Evolutionary conservation across 1,140 invertebrate genomes (phyloP), one percentile per base, ranked within the genome.

Genomic region (Atta cephalotes): DNA sequence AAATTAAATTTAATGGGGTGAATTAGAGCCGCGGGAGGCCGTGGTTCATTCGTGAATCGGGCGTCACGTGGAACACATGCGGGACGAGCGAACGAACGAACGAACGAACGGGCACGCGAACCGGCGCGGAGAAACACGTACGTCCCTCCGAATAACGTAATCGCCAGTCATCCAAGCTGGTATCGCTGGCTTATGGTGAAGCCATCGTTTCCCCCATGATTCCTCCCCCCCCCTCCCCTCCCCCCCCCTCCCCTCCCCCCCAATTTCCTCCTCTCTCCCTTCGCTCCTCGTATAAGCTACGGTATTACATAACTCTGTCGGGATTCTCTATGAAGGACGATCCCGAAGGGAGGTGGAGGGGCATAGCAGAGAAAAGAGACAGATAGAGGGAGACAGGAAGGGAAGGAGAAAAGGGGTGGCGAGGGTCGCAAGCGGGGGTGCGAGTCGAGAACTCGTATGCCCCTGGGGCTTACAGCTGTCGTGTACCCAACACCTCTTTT

Each of bases 391-490:
- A 65, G 18, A 82, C 70, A 51, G 72, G 68, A 45, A 45, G 78
- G 63, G 72, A 10, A 63, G 53, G 66, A 76, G 68, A 35, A 65
- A 86, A 88, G 88, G 88, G 91, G 65, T 62, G 85, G 80, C 56
- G 28, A 78, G 89, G 85, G 72, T 90, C 78, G 82, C 85, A 86
- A 87, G 85, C 76, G 79, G 91, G 89, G 92, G 91, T 91, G 91
- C 88, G 91, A 93, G 93, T 95, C 92, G 93, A 93, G 93, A 91
- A 93, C 87, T 93, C 88, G 88, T 80, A 88, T 90, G 86, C 93
- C 93, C 93, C 81, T 79, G 92, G 91, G 94, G 92, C 91, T 94
- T 94, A 94, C 94, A 95, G 94, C 94, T 95, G 94, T 95, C 94
- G 94, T 92, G 91, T 92, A 94, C 91, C 94, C 94, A 90, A 94